Percentiles rank a stretch among this genome's conserved stretches.
These are phyloP conservation scores for Erpornis zantholeuca DNA, from an alignment of 2,113 vertebrate species.

Conservation along the genomic window DNA sequence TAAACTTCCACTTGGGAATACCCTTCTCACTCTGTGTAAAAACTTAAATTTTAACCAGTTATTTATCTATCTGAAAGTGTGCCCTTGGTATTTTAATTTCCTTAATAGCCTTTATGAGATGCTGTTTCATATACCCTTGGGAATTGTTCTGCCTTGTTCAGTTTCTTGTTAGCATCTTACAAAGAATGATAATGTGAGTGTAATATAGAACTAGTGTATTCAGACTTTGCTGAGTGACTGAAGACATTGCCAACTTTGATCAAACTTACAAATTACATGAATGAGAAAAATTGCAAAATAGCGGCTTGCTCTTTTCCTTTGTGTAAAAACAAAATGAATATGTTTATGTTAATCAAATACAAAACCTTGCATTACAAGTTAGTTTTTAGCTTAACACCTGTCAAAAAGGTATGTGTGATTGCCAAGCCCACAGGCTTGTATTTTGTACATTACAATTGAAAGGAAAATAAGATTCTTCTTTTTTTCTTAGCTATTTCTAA, in stretches of 20 bases:
- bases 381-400: not conserved
- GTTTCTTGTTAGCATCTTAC: not conserved
- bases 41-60: not conserved
- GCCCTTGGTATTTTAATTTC: not conserved
- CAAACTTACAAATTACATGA: not conserved
- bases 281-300: not conserved
- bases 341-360: not conserved
- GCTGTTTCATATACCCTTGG: not conserved
- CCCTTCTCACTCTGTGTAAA: not conserved
- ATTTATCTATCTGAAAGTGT: not conserved
- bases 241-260: not conserved
- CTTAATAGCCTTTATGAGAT: not conserved
- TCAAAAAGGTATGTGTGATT: not conserved
- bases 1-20: not conserved
- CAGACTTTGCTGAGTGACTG: not conserved
- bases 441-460: not conserved
- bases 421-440: not conserved
- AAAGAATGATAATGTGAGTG: not conserved
- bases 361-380: not conserved
- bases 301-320: not conserved
- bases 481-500: not conserved
- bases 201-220: not conserved
- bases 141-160: not conserved
- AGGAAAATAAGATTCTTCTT: not conserved
- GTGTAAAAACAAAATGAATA: not conserved